These are phyloP conservation scores for Diadophis punctatus DNA, from an alignment of 2,113 vertebrate species.

Conservation along the genomic window DNA sequence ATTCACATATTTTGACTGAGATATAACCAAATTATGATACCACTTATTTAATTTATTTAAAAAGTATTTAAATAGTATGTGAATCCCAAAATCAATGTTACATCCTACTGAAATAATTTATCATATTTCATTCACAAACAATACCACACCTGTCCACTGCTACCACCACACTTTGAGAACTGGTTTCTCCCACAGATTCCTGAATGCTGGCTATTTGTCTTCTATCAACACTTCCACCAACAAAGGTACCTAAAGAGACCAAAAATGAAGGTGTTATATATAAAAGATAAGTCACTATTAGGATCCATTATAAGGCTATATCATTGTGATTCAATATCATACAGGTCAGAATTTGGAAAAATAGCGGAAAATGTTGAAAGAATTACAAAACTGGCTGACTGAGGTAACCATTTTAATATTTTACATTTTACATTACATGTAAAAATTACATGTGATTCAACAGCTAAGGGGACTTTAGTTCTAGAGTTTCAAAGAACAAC, in stretches of 20 bases:
- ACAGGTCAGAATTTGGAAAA: not conserved
- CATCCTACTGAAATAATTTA: not conserved
- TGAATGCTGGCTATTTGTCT: slow-evolving; percentile 94
- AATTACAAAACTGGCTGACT: not conserved
- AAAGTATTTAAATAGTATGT: not conserved
- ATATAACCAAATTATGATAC: not conserved
- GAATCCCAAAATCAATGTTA: not conserved
- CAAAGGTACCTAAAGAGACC: slow-evolving; percentile 76
- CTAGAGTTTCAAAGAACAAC: not conserved
- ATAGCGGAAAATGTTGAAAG: not conserved
- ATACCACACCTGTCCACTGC: slow-evolving; percentile 88
- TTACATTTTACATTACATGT: not conserved
- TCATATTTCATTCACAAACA: not conserved
- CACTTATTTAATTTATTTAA: not conserved
- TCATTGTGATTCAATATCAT: not conserved
- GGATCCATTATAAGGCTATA: not conserved
- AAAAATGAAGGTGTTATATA: not conserved
- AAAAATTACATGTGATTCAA: not conserved
- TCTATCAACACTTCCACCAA: slow-evolving; percentile 85
- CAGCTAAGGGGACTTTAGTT: not conserved
- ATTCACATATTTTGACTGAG: not conserved
- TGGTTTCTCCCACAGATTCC: slow-evolving; percentile 96
- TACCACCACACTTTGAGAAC: slow-evolving; percentile 96
- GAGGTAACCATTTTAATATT: not conserved
- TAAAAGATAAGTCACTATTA: not conserved